Base-by-base conservation (phyloP, 2,888 invertebrate genomes). In the Rhogogaster chlorosoma region DNA sequence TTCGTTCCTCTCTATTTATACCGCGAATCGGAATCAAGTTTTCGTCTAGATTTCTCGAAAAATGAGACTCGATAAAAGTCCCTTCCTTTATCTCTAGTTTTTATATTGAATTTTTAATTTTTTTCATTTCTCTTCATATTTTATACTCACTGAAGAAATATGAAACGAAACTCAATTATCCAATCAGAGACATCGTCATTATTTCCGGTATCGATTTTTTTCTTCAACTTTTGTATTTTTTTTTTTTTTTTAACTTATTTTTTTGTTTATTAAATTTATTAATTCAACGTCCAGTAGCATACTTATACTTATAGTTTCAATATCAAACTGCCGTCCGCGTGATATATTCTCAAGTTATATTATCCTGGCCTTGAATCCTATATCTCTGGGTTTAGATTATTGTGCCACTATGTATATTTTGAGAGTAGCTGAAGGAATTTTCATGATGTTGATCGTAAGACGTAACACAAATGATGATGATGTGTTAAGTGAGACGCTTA, bases 321-420 rank as follows among this genome's bases (percentile, higher is more conserved):
- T 45, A 45, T 45, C 45, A 4, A 12, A 3, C 12, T 15, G 15
- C 45, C 45, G 45, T 45, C 15, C 45, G 12, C 12, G n/a, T n/a
- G n/a, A n/a, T n/a, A 7, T 53, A 53, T n/a, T 67, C 0, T 18
- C 49, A 49, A 49, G 49, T 49, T 49, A 49, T 49, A 70, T 32
- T 70, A 36, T 36, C 70, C 1, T 75, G 22, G 77, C 53, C 49
- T 77, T 77, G 77, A 77, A 78, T 36, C 22, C 7, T 73, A 73
- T 22, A 73, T 73, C 18, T 15, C n/a, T 61, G 86, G 87, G 89
- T 89, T 90, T 90, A 89, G 88, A 89, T 90, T 90, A 89, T 89
- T 89, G 88, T 88, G 89, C 86, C 87, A 88, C 85, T 53, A n/a
- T 90, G 92, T 92, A 90, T 92, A 92, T 92, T 92, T 92, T 91